Percentiles rank a stretch among this genome's conserved stretches.
Evolutionary conservation across 1,140 invertebrate species (phyloP).

Genomic region (Sycobia sp.): DNA sequence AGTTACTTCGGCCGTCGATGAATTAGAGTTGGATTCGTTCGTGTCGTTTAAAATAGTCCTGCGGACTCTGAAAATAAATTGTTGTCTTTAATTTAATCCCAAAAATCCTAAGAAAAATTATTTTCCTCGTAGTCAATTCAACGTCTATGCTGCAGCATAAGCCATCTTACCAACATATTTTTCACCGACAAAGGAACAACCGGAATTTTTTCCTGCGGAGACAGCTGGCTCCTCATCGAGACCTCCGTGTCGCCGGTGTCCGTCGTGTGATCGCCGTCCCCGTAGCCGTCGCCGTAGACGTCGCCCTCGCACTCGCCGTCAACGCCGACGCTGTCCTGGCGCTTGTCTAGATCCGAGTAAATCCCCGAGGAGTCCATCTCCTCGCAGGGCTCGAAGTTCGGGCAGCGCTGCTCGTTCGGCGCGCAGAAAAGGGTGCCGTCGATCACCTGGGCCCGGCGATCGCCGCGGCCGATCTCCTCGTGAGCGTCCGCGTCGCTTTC

Average conservation of each 20-base stretch:
- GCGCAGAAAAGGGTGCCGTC: slow-evolving; percentile 81
- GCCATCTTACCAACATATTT: slow-evolving; percentile 25
- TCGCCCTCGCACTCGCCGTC: no score
- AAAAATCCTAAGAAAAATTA: background rate
- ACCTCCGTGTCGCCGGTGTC: slow-evolving; percentile 56
- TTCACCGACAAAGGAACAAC: slow-evolving; percentile 23
- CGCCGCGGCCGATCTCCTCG: slow-evolving; percentile 74
- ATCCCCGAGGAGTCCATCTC: slow-evolving; percentile 86
- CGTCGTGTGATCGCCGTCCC: slow-evolving; percentile 49
- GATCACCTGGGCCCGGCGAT: slow-evolving; percentile 69
- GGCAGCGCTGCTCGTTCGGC: slow-evolving; percentile 56
- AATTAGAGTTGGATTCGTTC: slow-evolving; percentile 39
- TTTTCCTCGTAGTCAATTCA: no score
- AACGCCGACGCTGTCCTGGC: slow-evolving; percentile 45
- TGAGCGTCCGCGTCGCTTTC: slow-evolving; percentile 83
- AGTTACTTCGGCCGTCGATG: slow-evolving; percentile 37
- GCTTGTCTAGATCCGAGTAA: slow-evolving; percentile 80
- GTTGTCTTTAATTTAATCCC: background rate
- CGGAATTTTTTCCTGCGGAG: slow-evolving; percentile 40
- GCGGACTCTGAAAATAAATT: slow-evolving; percentile 27
- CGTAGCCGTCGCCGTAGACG: no score
- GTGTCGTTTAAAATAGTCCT: slow-evolving; percentile 38
- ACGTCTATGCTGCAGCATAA: no score
- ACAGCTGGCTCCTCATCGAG: slow-evolving; percentile 52
- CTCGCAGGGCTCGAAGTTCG: slow-evolving; percentile 61